These are phyloP conservation scores for Rutpela maculata DNA, from an alignment of 2,888 invertebrate genomes.

Conservation along the genomic window DNA sequence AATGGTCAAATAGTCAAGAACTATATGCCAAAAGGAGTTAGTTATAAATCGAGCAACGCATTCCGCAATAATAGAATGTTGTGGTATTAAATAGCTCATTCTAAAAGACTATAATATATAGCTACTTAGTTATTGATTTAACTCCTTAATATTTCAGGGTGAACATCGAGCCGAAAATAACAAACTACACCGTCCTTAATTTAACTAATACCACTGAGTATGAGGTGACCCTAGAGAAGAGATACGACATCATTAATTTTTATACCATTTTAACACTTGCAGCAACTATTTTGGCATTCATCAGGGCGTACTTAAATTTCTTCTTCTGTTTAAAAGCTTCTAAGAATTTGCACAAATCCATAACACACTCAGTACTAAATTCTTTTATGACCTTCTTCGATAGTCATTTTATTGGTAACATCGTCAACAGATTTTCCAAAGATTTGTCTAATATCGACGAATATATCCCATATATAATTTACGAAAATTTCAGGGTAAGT, in stretches of 20 bases:
- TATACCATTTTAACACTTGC: conserved; percentile 51
- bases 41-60: too few species aligned
- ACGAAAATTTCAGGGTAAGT: conserved; percentile 60
- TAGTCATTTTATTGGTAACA: conserved; percentile 68
- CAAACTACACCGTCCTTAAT: conserved; percentile 45
- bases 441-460: conserved; percentile 83
- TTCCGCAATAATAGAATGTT: too few species aligned
- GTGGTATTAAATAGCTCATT: too few species aligned
- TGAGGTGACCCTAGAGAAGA: conserved; percentile 36
- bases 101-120: too few species aligned
- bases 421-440: conserved; percentile 79
- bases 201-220: conserved; percentile 52
- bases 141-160: conserved; percentile 53
- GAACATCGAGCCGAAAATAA: conserved; percentile 53
- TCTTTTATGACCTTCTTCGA: conserved; percentile 72
- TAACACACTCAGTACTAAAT: conserved; percentile 73
- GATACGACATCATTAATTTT: conserved; percentile 48
- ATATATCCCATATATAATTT: conserved; percentile 56
- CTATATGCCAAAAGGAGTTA: too few species aligned
- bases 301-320: conserved; percentile 56
- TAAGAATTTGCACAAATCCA: conserved; percentile 80
- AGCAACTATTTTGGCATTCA: conserved; percentile 47
- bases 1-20: too few species aligned
- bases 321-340: conserved; percentile 59
- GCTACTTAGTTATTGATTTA: too few species aligned